Conservation (phyloP, 2,888 invertebrate species). For the Acronicta psi region DNA sequence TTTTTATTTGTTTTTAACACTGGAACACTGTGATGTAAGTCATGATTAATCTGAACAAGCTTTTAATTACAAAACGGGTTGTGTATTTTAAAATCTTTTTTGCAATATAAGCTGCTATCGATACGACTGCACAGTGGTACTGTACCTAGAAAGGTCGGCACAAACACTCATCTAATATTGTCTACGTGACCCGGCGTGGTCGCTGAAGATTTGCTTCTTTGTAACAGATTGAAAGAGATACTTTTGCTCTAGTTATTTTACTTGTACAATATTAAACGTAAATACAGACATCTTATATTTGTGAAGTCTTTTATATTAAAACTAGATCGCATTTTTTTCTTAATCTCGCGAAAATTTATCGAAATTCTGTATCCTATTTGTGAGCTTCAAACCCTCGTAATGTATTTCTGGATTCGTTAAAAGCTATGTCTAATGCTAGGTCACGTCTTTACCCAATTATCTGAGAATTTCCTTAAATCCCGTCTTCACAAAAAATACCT, state of each 20-base stretch:
- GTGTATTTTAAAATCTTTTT: background rate
- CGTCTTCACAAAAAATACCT: no score
- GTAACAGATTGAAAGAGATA: conserved; percentile 8
- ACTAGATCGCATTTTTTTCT: no score
- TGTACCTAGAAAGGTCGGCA: background rate
- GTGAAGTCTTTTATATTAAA: no score
- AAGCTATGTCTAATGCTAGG: no score
- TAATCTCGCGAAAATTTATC: no score
- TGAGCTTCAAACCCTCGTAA: no score
- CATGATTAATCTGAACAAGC: background rate
- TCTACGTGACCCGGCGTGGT: conserved; percentile 40
- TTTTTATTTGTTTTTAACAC: background rate
- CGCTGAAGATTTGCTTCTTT: conserved; percentile 34
- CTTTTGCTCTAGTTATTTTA: background rate
- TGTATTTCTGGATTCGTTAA: no score
- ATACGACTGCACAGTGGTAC: background rate
- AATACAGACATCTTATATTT: no score
- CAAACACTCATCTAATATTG: conserved; percentile 34
- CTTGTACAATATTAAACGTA: no score
- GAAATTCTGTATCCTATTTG: no score
- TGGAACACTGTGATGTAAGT: background rate
- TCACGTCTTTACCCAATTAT: no score
- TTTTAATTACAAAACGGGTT: background rate
- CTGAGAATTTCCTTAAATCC: no score
- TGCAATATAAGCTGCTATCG: conserved; percentile 1